Evolutionary conservation across 2,888 invertebrate genomes (phyloP).

Genomic region (Baronia brevicornis): DNA sequence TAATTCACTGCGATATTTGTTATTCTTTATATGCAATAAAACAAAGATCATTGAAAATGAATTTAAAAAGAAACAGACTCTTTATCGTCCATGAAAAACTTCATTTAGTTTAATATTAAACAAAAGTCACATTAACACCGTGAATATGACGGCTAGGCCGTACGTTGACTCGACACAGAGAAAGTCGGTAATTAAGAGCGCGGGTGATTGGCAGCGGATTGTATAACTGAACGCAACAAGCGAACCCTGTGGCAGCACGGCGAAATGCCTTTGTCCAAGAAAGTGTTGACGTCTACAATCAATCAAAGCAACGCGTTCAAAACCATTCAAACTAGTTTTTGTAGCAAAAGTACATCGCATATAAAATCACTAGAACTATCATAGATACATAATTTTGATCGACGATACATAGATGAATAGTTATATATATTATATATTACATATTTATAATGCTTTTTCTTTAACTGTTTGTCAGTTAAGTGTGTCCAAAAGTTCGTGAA

Average conservation of each 20-base stretch:
- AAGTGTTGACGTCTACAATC: constrained; percentile 14
- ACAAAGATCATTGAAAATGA: no score
- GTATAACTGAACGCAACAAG: constrained; percentile 56
- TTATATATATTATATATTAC: no score
- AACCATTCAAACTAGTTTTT: neutral
- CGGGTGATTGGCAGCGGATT: constrained; percentile 50
- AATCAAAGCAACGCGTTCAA: constrained; percentile 3
- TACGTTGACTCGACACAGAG: constrained; percentile 61
- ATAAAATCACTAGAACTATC: neutral
- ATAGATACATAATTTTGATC: no score
- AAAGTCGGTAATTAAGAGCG: constrained; percentile 65
- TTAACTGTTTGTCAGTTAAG: no score
- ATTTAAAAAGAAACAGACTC: no score
- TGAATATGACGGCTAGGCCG: constrained; percentile 23
- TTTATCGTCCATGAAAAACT: no score
- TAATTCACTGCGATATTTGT: no score
- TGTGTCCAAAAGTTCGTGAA: no score
- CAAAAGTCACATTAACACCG: constrained; percentile 19
- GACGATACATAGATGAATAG: no score
- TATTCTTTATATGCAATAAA: no score
- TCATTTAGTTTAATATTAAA: constrained; percentile 1
- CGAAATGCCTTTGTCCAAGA: constrained; percentile 38
- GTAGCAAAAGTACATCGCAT: neutral
- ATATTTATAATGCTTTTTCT: no score
- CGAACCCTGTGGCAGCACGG: constrained; percentile 40